Percentiles rank a stretch among this genome's conserved stretches.
Conservation (phyloP, 2,888 invertebrate species). For the Drosophila testacea region DNA sequence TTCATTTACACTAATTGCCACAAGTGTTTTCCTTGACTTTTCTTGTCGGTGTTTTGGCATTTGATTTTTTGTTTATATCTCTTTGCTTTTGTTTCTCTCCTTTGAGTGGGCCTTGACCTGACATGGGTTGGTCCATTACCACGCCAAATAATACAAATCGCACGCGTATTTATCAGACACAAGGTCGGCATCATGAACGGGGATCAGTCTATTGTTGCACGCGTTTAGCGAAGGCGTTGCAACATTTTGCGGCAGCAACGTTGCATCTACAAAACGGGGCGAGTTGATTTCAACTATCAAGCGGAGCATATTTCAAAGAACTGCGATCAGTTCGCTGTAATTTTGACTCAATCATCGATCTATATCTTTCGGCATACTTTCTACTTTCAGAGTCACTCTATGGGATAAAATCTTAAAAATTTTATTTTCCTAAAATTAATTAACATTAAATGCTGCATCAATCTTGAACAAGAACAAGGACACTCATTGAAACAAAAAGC, state of each 20-base stretch:
- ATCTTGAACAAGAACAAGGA: neutral
- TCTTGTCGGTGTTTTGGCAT: slow-evolving; percentile 72
- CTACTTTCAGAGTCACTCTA: neutral
- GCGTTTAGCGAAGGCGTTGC: slow-evolving; percentile 53
- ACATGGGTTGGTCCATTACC: slow-evolving; percentile 49
- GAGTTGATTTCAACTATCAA: slow-evolving; percentile 38
- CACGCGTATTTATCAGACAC: slow-evolving; percentile 75
- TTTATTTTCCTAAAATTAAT: neutral
- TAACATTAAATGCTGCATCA: neutral
- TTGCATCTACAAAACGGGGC: slow-evolving; percentile 35
- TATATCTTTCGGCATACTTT: slow-evolving; percentile 1
- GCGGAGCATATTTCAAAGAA: slow-evolving; percentile 32
- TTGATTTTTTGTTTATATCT: slow-evolving; percentile 48
- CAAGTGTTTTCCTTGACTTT: slow-evolving; percentile 60
- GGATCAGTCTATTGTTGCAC: slow-evolving; percentile 40
- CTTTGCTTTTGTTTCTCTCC: slow-evolving; percentile 30
- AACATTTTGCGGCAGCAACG: slow-evolving; percentile 60
- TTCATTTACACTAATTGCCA: slow-evolving; percentile 69
- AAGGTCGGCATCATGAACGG: slow-evolving; percentile 39
- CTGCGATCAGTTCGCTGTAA: slow-evolving; percentile 16
- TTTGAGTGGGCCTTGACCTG: slow-evolving; percentile 66
- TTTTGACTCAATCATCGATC: slow-evolving; percentile 6
- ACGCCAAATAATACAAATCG: slow-evolving; percentile 70
- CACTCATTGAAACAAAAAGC: too few species aligned
- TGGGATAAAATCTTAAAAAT: neutral